Percentiles rank a stretch among this genome's conserved stretches.
Conservation (phyloP, 2,888 invertebrate species). For the Epistrophe eligans region DNA sequence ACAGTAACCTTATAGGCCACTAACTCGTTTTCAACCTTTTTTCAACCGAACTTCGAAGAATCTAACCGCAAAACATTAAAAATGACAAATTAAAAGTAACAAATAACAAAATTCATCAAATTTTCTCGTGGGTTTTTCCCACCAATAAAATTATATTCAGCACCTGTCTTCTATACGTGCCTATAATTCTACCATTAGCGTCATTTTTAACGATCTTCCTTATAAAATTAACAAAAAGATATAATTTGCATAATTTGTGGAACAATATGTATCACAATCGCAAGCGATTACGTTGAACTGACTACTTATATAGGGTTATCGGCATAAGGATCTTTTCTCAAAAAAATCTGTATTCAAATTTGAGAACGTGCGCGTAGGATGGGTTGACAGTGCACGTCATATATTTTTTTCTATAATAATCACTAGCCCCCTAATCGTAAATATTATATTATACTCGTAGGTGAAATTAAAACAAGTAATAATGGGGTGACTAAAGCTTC, state of each 20-base stretch:
- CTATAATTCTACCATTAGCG: neutral
- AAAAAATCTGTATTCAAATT: neutral
- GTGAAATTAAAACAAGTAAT: neutral
- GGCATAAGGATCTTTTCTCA: neutral
- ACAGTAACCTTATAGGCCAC: neutral
- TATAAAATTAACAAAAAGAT: neutral
- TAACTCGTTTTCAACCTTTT: neutral
- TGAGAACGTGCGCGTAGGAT: neutral
- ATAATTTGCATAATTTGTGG: conserved; percentile 11
- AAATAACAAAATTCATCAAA: neutral
- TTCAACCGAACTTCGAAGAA: neutral
- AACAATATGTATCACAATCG: neutral
- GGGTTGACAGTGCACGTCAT: neutral
- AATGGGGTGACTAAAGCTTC: neutral
- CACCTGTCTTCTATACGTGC: neutral
- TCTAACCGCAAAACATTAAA: neutral
- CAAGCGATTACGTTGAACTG: neutral
- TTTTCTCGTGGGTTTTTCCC: conserved; percentile 6
- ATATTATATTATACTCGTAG: neutral
- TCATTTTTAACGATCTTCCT: neutral
- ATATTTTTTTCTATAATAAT: neutral
- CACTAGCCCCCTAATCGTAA: neutral
- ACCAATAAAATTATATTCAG: neutral
- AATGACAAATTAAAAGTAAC: conserved; percentile 1
- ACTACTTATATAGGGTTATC: neutral